These are phyloP conservation scores for Linnaemya vulpina DNA, from an alignment of 2,888 invertebrate species.

Conservation along the genomic window DNA sequence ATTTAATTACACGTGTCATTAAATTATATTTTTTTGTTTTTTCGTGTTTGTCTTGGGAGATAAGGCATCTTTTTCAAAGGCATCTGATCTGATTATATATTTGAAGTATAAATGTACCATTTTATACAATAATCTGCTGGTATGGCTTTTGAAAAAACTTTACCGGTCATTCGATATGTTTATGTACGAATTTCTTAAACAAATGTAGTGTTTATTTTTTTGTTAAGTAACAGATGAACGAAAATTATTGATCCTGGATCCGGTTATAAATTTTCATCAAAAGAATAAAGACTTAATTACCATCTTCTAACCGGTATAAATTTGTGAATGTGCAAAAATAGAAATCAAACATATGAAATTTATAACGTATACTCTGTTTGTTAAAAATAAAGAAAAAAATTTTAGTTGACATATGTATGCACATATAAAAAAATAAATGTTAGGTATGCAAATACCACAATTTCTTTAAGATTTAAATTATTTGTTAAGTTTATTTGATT, in stretches of 20 bases:
- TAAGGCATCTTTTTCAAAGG: slow-evolving; percentile 83
- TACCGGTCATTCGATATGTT: slow-evolving; percentile 47
- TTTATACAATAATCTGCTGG: slow-evolving; percentile 51
- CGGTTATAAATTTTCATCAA: background rate
- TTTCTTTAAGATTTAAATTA: slow-evolving; percentile 20
- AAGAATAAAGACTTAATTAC: background rate
- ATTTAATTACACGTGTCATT: slow-evolving; percentile 57
- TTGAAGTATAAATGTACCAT: slow-evolving; percentile 49
- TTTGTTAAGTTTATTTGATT: slow-evolving; percentile 17
- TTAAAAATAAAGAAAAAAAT: no score
- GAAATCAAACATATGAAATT: background rate
- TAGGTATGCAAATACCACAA: slow-evolving; percentile 29
- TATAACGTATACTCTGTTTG: no score
- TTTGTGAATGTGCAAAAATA: background rate
- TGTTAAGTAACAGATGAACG: background rate
- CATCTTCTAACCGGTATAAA: background rate
- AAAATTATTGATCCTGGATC: background rate
- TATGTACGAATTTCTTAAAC: slow-evolving; percentile 39
- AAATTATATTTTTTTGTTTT: slow-evolving; percentile 24
- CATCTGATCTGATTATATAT: slow-evolving; percentile 76
- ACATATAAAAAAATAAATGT: background rate
- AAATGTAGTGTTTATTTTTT: background rate
- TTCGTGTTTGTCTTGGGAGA: slow-evolving; percentile 66
- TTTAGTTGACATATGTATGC: background rate
- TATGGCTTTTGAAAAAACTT: slow-evolving; percentile 35